Evolutionary conservation across 2,888 invertebrate species (phyloP).

Genomic region (Liopterus haemorrhoidalis): DNA sequence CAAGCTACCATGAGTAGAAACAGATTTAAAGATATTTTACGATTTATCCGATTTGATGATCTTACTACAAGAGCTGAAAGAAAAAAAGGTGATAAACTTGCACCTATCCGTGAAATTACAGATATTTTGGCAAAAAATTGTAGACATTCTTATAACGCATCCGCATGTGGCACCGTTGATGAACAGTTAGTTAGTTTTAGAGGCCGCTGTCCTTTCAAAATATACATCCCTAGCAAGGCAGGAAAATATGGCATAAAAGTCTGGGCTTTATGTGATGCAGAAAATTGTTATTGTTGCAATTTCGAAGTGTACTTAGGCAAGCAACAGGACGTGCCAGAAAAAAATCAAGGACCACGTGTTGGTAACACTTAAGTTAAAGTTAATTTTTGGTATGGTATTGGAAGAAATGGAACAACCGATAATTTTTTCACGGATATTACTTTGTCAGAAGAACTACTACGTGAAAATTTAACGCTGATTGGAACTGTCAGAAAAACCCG

Average conservation of each 20-base stretch:
- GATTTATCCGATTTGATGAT: constrained; percentile 23
- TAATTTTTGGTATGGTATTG: constrained; percentile 5
- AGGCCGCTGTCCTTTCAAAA: constrained; percentile 21
- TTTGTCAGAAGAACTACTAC: not conserved
- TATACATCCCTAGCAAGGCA: constrained; percentile 10
- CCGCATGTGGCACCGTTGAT: constrained; percentile 16
- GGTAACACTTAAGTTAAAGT: not conserved
- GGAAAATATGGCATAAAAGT: constrained; percentile 1
- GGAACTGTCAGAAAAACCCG: constrained; percentile 4
- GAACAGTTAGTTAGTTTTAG: constrained; percentile 25
- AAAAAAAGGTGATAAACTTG: constrained; percentile 20
- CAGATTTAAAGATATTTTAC: constrained; percentile 18
- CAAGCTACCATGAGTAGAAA: constrained; percentile 20
- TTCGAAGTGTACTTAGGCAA: constrained; percentile 3
- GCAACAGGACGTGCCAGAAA: not conserved
- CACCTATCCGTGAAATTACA: constrained; percentile 19
- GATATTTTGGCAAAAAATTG: constrained; percentile 9
- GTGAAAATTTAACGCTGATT: constrained; percentile 2
- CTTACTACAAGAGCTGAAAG: constrained; percentile 18
- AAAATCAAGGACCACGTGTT: not conserved
- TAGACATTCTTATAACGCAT: constrained; percentile 7
- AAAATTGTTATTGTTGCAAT: not conserved
- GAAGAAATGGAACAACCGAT: constrained; percentile 6
- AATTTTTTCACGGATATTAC: constrained; percentile 11
- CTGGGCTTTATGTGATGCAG: not conserved